Evolutionary conservation across 64 coral and sea anemone genomes (phyloP).

Genomic region (Acropora tenuis): DNA sequence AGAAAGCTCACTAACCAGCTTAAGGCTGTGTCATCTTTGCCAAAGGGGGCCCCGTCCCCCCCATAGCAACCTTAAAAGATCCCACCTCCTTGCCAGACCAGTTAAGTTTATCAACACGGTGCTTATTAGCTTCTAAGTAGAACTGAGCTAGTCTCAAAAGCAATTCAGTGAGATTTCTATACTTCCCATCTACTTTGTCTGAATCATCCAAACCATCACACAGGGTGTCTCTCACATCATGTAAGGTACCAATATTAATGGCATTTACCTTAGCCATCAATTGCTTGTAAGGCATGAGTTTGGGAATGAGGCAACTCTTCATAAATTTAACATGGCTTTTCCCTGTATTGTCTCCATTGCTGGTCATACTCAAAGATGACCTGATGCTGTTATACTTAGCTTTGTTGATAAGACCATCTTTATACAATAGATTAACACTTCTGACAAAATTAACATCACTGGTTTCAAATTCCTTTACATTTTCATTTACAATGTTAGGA

Average conservation of each 20-base stretch:
- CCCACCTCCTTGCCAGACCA: constrained; percentile 54
- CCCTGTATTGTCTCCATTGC: constrained; percentile 26
- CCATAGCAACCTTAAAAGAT: constrained; percentile 56
- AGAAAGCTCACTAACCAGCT: constrained; percentile 68
- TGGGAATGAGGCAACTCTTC: neutral
- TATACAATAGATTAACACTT: constrained; percentile 68
- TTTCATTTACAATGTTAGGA: neutral
- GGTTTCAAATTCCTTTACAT: constrained; percentile 38
- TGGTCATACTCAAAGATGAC: constrained; percentile 55
- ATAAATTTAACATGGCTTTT: constrained; percentile 48
- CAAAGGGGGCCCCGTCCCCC: constrained; percentile 53
- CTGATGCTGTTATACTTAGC: constrained; percentile 61
- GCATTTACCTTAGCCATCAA: constrained; percentile 62
- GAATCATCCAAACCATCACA: constrained; percentile 48
- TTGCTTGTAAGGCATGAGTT: constrained; percentile 44
- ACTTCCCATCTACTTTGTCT: constrained; percentile 64
- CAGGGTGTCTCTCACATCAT: constrained; percentile 71
- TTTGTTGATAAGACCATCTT: constrained; percentile 62
- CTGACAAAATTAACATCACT: constrained; percentile 38
- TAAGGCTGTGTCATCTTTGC: constrained; percentile 37
- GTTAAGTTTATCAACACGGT: constrained; percentile 32
- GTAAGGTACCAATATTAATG: constrained; percentile 55
- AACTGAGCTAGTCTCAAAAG: constrained; percentile 57
- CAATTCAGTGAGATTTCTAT: constrained; percentile 46
- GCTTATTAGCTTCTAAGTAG: constrained; percentile 38